Conservation (phyloP, 2,888 invertebrate genomes). For the Melanophora roralis region DNA sequence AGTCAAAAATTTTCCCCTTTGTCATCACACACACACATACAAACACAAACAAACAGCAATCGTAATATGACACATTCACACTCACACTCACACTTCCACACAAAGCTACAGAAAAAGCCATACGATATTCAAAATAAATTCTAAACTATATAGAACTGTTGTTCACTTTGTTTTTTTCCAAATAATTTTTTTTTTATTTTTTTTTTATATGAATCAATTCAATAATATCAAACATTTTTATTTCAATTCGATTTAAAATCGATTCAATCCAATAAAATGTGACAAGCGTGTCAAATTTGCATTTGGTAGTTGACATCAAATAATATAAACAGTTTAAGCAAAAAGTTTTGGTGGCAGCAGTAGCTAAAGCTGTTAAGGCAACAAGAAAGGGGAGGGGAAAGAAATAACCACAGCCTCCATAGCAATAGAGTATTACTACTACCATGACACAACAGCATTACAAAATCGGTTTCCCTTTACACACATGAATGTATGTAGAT, state of each 20-base stretch:
- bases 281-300: conserved; percentile 65
- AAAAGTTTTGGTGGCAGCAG: conserved; percentile 1
- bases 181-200: background rate
- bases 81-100: background rate
- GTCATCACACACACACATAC: conserved; percentile 17
- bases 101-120: conserved; percentile 1
- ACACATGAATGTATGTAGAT: background rate
- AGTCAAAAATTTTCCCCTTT: too few species aligned
- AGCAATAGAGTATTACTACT: conserved; percentile 13
- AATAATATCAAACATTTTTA: conserved; percentile 61
- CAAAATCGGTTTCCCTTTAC: conserved; percentile 23
- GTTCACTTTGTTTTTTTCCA: conserved; percentile 10
- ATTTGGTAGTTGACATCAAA: conserved; percentile 58
- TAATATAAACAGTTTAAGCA: conserved; percentile 34
- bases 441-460: background rate
- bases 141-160: conserved; percentile 8
- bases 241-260: conserved; percentile 63
- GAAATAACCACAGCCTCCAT: conserved; percentile 12
- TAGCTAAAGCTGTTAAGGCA: conserved; percentile 27
- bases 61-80: conserved; percentile 1
- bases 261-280: conserved; percentile 63
- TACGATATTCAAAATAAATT: conserved; percentile 24
- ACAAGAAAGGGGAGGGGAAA: background rate
- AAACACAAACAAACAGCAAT: background rate
- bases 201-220: conserved; percentile 51